Evolutionary conservation across 2,113 vertebrate genomes (phyloP).

Genomic region (Caranx ignobilis): DNA sequence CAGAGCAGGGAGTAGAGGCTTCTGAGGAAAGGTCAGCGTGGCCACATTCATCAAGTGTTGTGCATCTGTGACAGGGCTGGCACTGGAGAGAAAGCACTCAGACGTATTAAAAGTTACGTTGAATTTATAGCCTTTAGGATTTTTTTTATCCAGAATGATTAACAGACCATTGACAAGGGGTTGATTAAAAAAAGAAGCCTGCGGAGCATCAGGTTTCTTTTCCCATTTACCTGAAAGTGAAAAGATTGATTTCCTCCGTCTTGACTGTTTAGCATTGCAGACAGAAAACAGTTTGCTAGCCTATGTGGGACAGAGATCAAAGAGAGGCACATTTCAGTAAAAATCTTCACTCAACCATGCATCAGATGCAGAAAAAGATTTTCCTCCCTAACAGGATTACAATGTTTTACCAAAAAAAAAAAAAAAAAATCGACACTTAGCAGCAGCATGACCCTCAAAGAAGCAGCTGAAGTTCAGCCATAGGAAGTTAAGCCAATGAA

Average conservation of each 20-base stretch:
- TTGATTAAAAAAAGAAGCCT: constrained; percentile 4
- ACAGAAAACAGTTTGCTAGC: constrained; percentile 19
- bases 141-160: constrained; percentile 48
- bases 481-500: constrained; percentile 49
- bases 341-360: constrained; percentile 34
- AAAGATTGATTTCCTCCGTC: constrained; percentile 31
- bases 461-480: constrained; percentile 42
- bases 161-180: constrained; percentile 31
- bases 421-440: constrained; percentile 23
- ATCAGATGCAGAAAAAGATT: constrained; percentile 29
- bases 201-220: constrained; percentile 28
- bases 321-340: constrained; percentile 23
- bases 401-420: constrained; percentile 4
- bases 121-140: constrained; percentile 56
- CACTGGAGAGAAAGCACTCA: constrained; percentile 46
- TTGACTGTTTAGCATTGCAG: not conserved
- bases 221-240: not conserved
- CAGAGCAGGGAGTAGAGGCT: constrained; percentile 20
- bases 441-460: constrained; percentile 45
- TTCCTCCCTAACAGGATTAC: constrained; percentile 42
- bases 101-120: constrained; percentile 52
- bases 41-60: constrained; percentile 47
- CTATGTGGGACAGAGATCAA: constrained; percentile 38
- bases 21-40: constrained; percentile 47
- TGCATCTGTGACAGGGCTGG: constrained; percentile 33